phyloP scores from a whole-genome alignment of 2,113 vertebrate genomes.

The Cinclus cinclus region DNA sequence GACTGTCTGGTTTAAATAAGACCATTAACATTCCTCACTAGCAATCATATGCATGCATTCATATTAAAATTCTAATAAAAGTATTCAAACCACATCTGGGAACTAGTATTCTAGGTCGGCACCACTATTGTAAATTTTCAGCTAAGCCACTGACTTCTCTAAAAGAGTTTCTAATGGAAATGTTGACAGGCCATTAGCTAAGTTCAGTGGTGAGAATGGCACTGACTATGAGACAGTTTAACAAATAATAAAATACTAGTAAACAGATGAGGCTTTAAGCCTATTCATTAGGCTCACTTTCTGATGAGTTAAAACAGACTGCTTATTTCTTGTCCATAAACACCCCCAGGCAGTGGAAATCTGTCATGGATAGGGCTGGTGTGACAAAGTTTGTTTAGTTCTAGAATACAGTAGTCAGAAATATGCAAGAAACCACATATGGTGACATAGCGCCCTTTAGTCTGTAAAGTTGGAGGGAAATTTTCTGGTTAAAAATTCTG shows the following conservation, averaged over 20 bases:
- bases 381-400: conserved; percentile 64
- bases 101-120: background rate
- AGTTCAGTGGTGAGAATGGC: background rate
- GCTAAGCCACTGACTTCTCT: background rate
- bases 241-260: conserved; percentile 44
- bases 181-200: background rate
- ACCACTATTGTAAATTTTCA: background rate
- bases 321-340: conserved; percentile 47
- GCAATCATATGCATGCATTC: background rate
- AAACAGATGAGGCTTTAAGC: conserved; percentile 57
- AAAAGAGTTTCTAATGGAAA: conserved; percentile 1
- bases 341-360: conserved; percentile 22
- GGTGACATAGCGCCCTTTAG: conserved; percentile 33
- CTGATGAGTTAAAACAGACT: conserved; percentile 53
- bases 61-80: conserved; percentile 32
- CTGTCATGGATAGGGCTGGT: conserved; percentile 12
- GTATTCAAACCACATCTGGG: conserved; percentile 21
- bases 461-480: conserved; percentile 37
- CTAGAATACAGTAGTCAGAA: conserved; percentile 51
- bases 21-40: conserved; percentile 17
- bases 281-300: conserved; percentile 57
- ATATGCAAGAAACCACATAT: conserved; percentile 49
- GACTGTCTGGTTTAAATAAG: conserved; percentile 9
- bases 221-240: background rate
- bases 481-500: conserved; percentile 65